Conservation (phyloP, 2,113 vertebrate genomes). For the Nyctibius bracteatus region DNA sequence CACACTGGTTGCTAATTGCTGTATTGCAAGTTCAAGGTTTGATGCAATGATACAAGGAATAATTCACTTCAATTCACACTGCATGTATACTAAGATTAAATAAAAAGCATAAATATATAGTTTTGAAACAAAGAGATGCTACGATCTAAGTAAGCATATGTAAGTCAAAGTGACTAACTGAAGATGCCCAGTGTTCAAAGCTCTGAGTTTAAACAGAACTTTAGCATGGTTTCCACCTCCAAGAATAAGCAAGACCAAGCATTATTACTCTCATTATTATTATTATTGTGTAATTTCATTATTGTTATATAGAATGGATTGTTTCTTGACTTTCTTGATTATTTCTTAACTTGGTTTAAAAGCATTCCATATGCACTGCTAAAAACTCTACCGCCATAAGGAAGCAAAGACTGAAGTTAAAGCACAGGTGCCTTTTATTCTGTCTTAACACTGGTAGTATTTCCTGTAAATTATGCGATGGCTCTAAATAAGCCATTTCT, state of each 20-base stretch:
- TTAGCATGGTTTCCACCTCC: neutral
- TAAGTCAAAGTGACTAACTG: neutral
- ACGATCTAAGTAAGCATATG: neutral
- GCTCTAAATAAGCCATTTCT: neutral
- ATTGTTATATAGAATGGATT: neutral
- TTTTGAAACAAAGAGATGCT: neutral
- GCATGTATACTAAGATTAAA: neutral
- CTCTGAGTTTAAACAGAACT: neutral
- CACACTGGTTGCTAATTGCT: neutral
- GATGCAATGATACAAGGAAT: neutral
- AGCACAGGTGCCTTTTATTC: neutral
- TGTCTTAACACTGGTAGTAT: neutral
- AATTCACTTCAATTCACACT: neutral
- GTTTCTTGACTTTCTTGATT: neutral
- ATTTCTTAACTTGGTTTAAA: neutral
- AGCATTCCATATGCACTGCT: neutral
- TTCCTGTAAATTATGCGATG: fast-evolving
- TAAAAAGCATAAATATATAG: neutral
- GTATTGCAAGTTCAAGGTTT: neutral
- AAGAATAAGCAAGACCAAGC: neutral
- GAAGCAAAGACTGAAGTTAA: neutral
- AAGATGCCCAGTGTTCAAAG: neutral
- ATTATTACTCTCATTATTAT: neutral
- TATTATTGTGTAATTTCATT: neutral
- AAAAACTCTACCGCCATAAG: neutral